Evolutionary conservation across 2,797 vertebrate genomes (phyloP), one percentile per base, ranked within the genome.

Genomic region (Syngnathus rostellatus): DNA sequence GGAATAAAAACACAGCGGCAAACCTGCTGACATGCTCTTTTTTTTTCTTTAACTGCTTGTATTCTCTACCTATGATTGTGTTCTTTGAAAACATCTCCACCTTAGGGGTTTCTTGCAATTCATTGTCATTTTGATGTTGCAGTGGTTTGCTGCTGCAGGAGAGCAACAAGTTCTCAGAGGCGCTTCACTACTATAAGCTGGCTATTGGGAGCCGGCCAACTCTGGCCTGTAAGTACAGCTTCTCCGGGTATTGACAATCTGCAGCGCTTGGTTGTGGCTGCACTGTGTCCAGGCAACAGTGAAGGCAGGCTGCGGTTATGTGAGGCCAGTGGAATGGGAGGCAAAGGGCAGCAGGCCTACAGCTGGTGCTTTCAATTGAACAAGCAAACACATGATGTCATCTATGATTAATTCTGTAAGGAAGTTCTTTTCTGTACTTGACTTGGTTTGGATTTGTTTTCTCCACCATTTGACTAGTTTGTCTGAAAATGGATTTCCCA

Each of bases 91-190:
- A 66, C 65, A 23, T 51, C 46, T 50, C 37, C 31, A 38, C 9
- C 58, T 5, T 9, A 57, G 21, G 37, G 14, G 21, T 43, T 31
- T 54, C n/a, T 53, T 53, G n/a, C n/a, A 51, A 51, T 51, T n/a
- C n/a, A 51, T n/a, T 54, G 53, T 54, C 21, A 12, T 54, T 76
- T 78, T 61, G 84, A 4, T 86, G 69, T 69, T 75, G 43, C 88
- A 99, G 97, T 62, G 97, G 97, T 81, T 89, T 99, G 81, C 92
- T 99, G 77, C 93, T 99, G n/a, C 97, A 99, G 83, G 97, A 99
- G 86, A 97, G 94, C 89, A 95, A 93, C 92, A 94, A 94, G 78
- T 96, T 98, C 89, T 89, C 94, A 31, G 95, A 98, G 86, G 97
- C 97, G 0, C 89, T 99, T 21, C 94, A 95, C 90, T 98, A 99